Evolutionary conservation across 2,888 invertebrate genomes (phyloP).

Genomic region (Nomada ferruginata): DNA sequence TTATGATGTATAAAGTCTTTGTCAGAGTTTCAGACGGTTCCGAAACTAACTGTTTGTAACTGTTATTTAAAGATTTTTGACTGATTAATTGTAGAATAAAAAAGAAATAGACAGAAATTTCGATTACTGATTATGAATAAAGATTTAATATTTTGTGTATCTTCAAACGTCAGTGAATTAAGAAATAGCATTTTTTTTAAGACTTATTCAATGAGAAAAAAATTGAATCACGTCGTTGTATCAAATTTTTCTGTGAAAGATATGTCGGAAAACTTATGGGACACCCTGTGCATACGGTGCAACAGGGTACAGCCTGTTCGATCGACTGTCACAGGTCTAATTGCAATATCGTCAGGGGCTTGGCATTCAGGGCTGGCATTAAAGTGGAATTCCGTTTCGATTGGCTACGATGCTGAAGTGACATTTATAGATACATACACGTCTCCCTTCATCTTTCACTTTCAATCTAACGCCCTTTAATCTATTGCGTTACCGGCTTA

Average conservation of each 20-base stretch:
- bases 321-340: constrained; percentile 71
- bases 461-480: constrained; percentile 34
- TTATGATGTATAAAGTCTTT: not conserved
- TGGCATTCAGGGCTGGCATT: constrained; percentile 65
- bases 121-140: no score
- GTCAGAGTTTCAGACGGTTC: not conserved
- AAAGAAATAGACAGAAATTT: no score
- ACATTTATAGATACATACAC: constrained; percentile 33
- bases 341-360: constrained; percentile 73
- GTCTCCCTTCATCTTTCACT: constrained; percentile 15
- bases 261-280: constrained; percentile 1
- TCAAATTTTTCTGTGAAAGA: not conserved
- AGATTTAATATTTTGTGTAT: no score
- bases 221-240: not conserved
- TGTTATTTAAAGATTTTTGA: no score
- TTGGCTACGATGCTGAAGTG: constrained; percentile 48
- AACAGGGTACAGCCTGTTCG: constrained; percentile 57
- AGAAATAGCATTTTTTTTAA: not conserved
- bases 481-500: constrained; percentile 1
- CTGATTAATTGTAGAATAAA: no score
- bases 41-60: not conserved
- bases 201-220: not conserved
- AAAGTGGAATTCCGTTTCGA: constrained; percentile 70
- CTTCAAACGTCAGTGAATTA: no score
- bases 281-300: constrained; percentile 35